Evolutionary conservation across 35 echinoderm and acorn worm species (phyloP), one percentile per base, ranked within the genome.

Genomic region (Apostichopus japonicus): DNA sequence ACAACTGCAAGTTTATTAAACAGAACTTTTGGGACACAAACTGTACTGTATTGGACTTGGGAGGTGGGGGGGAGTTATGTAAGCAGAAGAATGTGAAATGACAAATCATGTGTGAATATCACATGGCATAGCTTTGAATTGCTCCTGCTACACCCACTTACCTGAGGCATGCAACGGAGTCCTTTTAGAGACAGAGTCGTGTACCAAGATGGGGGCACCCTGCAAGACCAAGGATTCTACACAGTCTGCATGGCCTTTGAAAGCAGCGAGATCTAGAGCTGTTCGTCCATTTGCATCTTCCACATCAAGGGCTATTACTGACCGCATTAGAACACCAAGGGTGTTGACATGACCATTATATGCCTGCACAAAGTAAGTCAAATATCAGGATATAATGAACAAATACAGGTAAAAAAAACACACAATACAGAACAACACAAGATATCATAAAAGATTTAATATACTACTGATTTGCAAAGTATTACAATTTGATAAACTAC

Each of bases 201-300:
- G 87, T 9, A 98, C 95, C 73, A 98, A 55, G 6, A 96, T 98
- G 6, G 97, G 94, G 6, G 97, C 97, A 14, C 95, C 95, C 76
- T 98, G 97, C 80, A 98, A 93, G 19, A 96, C 91, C 53, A 98
- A 62, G 10, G 97, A 92, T 75, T 98, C 97, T 44, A 98, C 95
- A 84, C 97, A 98, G 21, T 98, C 97, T 71, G 95, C 58, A 81
- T 98, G 97, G 78, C 97, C 97, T 65, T 98, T 98, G 94, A 98
- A 98, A 23, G 97, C 95, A 24, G 97, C 95, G 5, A 98, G 95
- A 67, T 98, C 97, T 6, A 98, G 94, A 10, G 97, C 95, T 0
- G 97, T 98, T 6, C 97, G 90, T n/a, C 97, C 97, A 33, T 98
- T 98, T 56, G 95, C 97, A 84, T 98, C 97, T 72, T 98, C 95